phyloP scores from a whole-genome alignment of 2,888 invertebrate genomes.

The Heliconius ethilla region DNA sequence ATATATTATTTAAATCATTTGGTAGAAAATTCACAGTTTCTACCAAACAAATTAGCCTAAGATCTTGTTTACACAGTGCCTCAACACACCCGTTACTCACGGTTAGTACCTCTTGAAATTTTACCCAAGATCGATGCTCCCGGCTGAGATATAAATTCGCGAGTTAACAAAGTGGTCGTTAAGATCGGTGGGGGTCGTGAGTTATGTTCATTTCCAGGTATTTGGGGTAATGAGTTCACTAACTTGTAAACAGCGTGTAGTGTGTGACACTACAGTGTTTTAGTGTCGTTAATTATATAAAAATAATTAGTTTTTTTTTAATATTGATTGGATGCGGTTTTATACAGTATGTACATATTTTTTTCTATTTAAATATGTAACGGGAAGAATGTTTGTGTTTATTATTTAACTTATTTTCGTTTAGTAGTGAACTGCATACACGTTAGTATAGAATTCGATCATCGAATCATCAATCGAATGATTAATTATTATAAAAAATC shows the following conservation, averaged over 20 bases:
- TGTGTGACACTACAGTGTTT: conserved; percentile 55
- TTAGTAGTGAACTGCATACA: too few relatives aligned
- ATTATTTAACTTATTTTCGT: too few relatives aligned
- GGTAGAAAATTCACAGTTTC: background rate
- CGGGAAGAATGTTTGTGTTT: too few relatives aligned
- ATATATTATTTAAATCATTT: background rate
- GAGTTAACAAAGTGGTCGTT: conserved; percentile 63
- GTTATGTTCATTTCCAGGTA: conserved; percentile 66
- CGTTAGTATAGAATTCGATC: too few relatives aligned
- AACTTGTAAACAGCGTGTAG: conserved; percentile 62
- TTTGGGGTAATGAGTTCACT: conserved; percentile 64
- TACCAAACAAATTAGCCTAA: background rate
- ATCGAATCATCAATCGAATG: too few relatives aligned
- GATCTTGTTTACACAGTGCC: background rate
- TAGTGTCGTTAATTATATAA: background rate
- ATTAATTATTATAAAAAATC: too few relatives aligned
- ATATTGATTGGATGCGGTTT: background rate
- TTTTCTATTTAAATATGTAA: too few relatives aligned
- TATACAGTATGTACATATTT: background rate
- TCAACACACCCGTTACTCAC: conserved; percentile 21
- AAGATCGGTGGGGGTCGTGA: conserved; percentile 54
- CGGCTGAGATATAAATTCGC: conserved; percentile 51
- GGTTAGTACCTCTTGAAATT: conserved; percentile 31
- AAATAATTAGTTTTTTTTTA: background rate
- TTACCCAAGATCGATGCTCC: conserved; percentile 34